A percentile compares a stretch with the other conserved stretches of the same genome.
Conservation (phyloP, 2,888 invertebrate species). For the Galerucella nymphaeae region DNA sequence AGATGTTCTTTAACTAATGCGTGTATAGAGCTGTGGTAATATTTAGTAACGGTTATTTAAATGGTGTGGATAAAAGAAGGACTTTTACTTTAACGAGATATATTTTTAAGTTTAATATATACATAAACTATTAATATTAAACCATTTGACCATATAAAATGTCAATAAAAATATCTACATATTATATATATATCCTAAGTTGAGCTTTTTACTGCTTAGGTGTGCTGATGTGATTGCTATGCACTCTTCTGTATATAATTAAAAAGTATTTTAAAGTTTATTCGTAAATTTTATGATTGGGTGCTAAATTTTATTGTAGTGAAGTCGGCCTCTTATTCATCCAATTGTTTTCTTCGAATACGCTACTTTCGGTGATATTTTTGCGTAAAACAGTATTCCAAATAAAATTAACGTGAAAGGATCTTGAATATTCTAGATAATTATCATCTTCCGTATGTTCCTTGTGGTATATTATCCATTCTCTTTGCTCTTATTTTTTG, state of each 20-base stretch:
- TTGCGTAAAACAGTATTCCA: background rate
- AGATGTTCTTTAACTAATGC: slow-evolving; percentile 48
- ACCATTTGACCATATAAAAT: slow-evolving; percentile 37
- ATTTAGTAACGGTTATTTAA: slow-evolving; percentile 52
- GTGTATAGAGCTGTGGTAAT: slow-evolving; percentile 63
- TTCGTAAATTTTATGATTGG: slow-evolving; percentile 57
- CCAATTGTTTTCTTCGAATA: background rate
- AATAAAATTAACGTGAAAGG: too few species aligned
- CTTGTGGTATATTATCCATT: too few species aligned
- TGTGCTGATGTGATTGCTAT: slow-evolving; percentile 63
- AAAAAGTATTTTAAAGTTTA: slow-evolving; percentile 53
- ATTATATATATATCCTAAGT: slow-evolving; percentile 57
- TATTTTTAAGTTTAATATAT: slow-evolving; percentile 50
- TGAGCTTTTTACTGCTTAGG: slow-evolving; percentile 62
- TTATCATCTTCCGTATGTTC: too few species aligned
- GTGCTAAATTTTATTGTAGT: slow-evolving; percentile 56
- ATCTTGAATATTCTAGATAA: too few species aligned
- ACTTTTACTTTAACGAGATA: slow-evolving; percentile 47
- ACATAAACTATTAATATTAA: slow-evolving; percentile 42
- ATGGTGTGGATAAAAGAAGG: slow-evolving; percentile 54
- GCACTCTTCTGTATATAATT: slow-evolving; percentile 60
- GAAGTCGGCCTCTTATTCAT: slow-evolving; percentile 40
- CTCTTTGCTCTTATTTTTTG: too few species aligned
- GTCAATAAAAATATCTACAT: slow-evolving; percentile 38
- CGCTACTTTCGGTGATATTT: background rate